Evolutionary conservation across 2,113 vertebrate genomes (phyloP), one percentile per base, ranked within the genome.

Genomic region (Pterocles orientalis): DNA sequence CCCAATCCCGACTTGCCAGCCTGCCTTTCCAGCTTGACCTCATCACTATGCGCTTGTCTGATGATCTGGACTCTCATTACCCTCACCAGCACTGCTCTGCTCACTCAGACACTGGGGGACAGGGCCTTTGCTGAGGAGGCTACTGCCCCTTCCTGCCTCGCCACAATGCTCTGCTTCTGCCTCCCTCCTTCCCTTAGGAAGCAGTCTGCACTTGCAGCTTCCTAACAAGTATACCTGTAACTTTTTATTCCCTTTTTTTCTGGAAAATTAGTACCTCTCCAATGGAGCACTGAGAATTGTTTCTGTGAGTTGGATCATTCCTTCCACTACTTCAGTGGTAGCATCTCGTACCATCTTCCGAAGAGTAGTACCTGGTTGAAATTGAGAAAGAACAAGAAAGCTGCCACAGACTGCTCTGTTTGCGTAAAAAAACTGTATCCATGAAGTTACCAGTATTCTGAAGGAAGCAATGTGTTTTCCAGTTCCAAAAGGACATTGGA

Each of bases 271-370:
- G 60, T 97, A 99, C 99, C 99, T 99, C 83, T 98, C 98, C 61
- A 97, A 66, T 18, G 98, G 98, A 45, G 98, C 95, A 72, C 64
- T 97, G 48, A 98, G 96, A 83, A 99, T 98, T 57, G 98, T 96
- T 70, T 99, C 99, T 78, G 98, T 66, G 62, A 99, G 98, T 68
- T 99, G 99, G 29, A 97, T 92, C 88, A 99, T 97, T 61, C 98
- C 98, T 33, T 99, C 99, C 95, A 99, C 95, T 29, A 99, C 98
- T 58, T 98, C 98, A 29, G 98, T 96, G 4, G 98, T 98, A 54
- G 98, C 98, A 14, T 98, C 97, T 90, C 99, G 97, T 58, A 99
- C 98, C 72, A 98, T 97, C 69, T 98, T 98, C 16, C 99, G 98
- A 94, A 99, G 96, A 17, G 98, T 98, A 58, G 98, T 97, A n/a